Base-by-base conservation (phyloP, 1,140 invertebrate genomes). In the Tetragnatha versicolor region DNA sequence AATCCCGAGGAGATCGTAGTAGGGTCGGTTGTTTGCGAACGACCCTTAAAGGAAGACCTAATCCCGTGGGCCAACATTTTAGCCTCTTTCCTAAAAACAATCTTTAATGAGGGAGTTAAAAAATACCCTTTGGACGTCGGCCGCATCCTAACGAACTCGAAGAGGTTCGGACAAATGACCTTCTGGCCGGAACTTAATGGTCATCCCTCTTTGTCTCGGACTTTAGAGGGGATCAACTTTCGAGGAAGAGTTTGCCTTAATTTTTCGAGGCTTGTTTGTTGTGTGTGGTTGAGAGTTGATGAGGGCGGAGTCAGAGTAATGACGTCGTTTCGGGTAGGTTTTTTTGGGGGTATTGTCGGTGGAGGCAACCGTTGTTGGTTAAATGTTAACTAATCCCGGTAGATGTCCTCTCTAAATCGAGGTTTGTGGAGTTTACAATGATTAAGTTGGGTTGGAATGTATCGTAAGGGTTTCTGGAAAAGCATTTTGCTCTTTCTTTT, bases 21-120 rank as follows among this genome's bases (percentile, higher is more conserved):
- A n/a, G 55, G 35, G 55, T 20, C 29, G 35, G 55, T 58, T 58
- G 55, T 58, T 58, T 58, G 29, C 35, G 55, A 58, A 33, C 29
- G 55, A 58, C 55, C 29, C 55, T 58, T n/a, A 20, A 20, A 33
- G 55, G 55, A n/a, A 20, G 20, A 35, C 42, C 42, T 65, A 65
- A 65, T 65, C 61, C 61, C 33, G 33, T 42, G 61, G 39, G 61
- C 39, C 33, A 39, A 65, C 61, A 65, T 65, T 65, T 65, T 65
- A 65, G 61, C 61, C 61, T 65, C 33, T 42, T 65, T 42, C 61
- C 61, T 42, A 4, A 65, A 65, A 65, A 65, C 39, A 65, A 65
- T 65, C 61, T 65, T 22, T 65, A 65, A 65, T 65, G 61, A 65
- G n/a, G n/a, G 61, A 65, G 61, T 65, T 65, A 65, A 65, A 65